These are phyloP conservation scores for Thysanoteuthis rhombus DNA, from an alignment of 2,888 invertebrate genomes.

Conservation along the genomic window DNA sequence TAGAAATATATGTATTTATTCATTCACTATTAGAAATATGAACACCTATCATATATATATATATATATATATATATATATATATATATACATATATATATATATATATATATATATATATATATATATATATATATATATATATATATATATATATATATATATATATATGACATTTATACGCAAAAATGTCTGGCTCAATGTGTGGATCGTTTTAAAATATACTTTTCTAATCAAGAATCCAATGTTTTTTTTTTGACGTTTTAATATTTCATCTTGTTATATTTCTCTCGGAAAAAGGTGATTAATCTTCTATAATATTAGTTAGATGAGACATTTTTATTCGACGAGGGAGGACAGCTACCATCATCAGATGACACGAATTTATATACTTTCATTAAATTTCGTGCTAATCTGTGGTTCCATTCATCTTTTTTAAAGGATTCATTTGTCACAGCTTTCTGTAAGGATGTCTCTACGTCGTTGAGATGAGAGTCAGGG, in stretches of 20 bases:
- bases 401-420: background rate
- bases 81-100: no score
- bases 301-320: background rate
- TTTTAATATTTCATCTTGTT: background rate
- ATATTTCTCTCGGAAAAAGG: background rate
- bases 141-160: no score
- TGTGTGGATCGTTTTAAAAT: background rate
- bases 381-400: background rate
- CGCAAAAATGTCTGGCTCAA: background rate
- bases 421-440: background rate
- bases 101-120: no score
- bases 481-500: no score
- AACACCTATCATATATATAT: no score
- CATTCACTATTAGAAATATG: no score
- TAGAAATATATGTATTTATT: no score
- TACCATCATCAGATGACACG: background rate
- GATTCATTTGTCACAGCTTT: background rate
- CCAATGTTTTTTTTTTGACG: background rate
- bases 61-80: no score
- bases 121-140: no score
- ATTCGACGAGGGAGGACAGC: background rate
- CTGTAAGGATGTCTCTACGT: background rate
- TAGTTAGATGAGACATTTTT: conserved; percentile 12
- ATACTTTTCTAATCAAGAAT: background rate
- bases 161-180: no score